Percentiles rank a stretch among this genome's conserved stretches.
These are phyloP conservation scores for Isurus oxyrinchus DNA, from an alignment of 2,113 vertebrate genomes.

Conservation along the genomic window DNA sequence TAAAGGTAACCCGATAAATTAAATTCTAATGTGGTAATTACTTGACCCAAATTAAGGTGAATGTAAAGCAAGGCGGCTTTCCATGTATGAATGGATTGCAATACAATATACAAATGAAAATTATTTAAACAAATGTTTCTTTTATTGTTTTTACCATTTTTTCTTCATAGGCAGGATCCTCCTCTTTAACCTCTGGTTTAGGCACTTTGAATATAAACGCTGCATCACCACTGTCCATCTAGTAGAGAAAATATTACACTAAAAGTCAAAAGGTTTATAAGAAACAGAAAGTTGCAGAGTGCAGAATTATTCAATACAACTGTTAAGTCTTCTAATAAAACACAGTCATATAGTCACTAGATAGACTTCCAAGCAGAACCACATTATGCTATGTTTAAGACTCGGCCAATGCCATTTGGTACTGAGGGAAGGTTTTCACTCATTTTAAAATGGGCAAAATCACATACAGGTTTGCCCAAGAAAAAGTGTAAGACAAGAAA, in stretches of 20 bases:
- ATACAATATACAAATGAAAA: neutral
- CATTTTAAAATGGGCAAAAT: neutral
- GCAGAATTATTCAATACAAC: neutral
- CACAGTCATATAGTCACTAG: neutral
- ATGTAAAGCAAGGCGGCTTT: neutral
- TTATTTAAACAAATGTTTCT: neutral
- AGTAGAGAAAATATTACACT: neutral
- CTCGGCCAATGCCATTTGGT: neutral
- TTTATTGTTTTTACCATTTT: conserved; percentile 78
- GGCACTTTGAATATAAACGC: conserved; percentile 31
- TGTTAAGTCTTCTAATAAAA: neutral
- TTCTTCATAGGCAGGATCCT: conserved; percentile 81
- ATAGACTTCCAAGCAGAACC: neutral
- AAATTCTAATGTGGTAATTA: neutral
- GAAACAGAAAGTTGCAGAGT: neutral
- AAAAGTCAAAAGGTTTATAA: neutral
- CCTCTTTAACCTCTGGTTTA: conserved; percentile 60
- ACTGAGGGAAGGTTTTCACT: neutral
- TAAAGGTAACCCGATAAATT: neutral
- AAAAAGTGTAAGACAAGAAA: neutral
- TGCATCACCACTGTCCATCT: conserved; percentile 1
- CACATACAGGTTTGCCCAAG: neutral
- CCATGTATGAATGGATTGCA: no score
- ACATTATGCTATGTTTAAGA: neutral
- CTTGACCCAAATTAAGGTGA: neutral